Base-by-base conservation (phyloP, 2,113 vertebrate species). In the Daubentonia madagascariensis region DNA sequence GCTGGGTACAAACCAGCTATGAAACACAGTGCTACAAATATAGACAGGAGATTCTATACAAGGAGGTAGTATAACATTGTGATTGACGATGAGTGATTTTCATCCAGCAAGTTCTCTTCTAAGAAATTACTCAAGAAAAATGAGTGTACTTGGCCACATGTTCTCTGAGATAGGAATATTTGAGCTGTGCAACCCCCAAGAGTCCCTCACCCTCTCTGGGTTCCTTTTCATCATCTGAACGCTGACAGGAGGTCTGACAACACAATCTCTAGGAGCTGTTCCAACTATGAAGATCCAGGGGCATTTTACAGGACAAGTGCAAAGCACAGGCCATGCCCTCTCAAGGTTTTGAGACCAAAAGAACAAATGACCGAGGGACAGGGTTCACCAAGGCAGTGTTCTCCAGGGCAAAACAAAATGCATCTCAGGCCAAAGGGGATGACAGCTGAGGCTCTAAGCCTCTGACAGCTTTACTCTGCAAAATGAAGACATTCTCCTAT, bases 401-500 rank as follows among this genome's bases (percentile, higher is more conserved):
- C 48, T 85, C 50, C 45, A 37, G 20, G 52, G 14, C 80, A 48
- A 73, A 48, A 79, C 3, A 65, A 37, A 63, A 83, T 9, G 6
- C 20, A 10, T 13, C 0, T 43, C 52, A 7, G 67, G 83, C 83
- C 59, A 14, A n/a, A 65, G 45, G 28, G 48, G 50, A 50, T 20
- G n/a, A 65, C 11, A 25, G 45, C 43, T 20, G 54, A 89, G 43
- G 35, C 65, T 54, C 59, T 8, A 23, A 30, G n/a, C 59, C 43
- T 57, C 84, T 48, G 84, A 17, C 48, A 25, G 88, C 72, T 63
- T 18, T 14, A 30, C 54, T 43, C 81, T 79, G 83, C 97, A 80
- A 93, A 88, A 98, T 61, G 5, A 97, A 97, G 95, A 93, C n/a
- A 18, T 35, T 32, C 52, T 72, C 52, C 48, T 10, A 35, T 57